Conservation (phyloP, 2,888 invertebrate species). For the Hirtodrosophila histrioides region DNA sequence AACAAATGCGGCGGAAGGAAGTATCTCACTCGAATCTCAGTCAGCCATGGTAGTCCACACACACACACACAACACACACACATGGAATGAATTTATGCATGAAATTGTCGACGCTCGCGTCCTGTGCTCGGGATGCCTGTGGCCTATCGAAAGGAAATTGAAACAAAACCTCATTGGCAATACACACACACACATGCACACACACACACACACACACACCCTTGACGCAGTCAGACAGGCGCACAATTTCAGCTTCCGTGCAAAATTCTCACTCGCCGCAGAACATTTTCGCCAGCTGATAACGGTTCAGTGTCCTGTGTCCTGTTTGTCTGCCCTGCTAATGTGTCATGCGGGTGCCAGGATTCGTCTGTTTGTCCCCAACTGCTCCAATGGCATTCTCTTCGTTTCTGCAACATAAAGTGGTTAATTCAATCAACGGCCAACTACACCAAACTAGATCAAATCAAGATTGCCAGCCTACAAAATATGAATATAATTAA, state of each 20-base stretch:
- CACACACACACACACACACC: background rate
- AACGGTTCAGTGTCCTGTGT: conserved; percentile 43
- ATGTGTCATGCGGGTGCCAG: conserved; percentile 68
- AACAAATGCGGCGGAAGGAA: conserved; percentile 77
- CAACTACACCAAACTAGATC: conserved; percentile 22
- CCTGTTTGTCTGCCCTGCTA: conserved; percentile 25
- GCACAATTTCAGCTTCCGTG: conserved; percentile 65
- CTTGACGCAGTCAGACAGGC: conserved; percentile 65
- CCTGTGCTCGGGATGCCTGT: conserved; percentile 72
- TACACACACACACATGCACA: conserved; percentile 31
- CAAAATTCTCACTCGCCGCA: conserved; percentile 62
- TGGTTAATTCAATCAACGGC: conserved; percentile 23
- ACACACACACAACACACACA: conserved; percentile 18
- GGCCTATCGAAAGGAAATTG: conserved; percentile 82
- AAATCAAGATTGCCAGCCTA: conserved; percentile 20
- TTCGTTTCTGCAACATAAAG: background rate
- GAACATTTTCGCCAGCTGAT: conserved; percentile 68
- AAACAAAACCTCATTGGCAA: conserved; percentile 81
- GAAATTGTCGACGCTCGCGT: conserved; percentile 81
- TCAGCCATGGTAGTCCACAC: conserved; percentile 58
- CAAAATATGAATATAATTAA: conserved; percentile 36
- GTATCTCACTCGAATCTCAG: conserved; percentile 79
- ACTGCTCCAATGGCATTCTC: background rate
- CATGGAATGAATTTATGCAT: conserved; percentile 76
- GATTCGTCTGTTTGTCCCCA: conserved; percentile 30